Evolutionary conservation across 2,113 vertebrate species (phyloP).

Genomic region (Alosa alosa): DNA sequence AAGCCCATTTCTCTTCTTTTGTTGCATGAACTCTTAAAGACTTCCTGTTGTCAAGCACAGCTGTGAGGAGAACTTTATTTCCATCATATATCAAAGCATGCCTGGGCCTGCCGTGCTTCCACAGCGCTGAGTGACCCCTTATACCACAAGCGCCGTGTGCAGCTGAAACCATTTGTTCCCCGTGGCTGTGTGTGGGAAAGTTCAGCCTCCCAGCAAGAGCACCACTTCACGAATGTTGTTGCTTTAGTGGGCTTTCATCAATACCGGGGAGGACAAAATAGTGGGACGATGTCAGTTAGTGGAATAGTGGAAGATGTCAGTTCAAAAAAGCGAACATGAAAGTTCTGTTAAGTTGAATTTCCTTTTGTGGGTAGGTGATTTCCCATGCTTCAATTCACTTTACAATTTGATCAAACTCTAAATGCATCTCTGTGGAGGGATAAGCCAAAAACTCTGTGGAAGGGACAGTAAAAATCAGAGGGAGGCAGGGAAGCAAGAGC

Average conservation of each 20-base stretch:
- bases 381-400: background rate
- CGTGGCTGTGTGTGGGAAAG: constrained; percentile 68
- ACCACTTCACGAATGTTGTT: constrained; percentile 37
- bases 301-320: background rate
- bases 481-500: background rate
- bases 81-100: constrained; percentile 53
- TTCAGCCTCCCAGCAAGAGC: constrained; percentile 63
- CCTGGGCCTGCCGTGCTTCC: constrained; percentile 47
- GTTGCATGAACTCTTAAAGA: constrained; percentile 56
- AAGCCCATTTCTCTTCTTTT: constrained; percentile 68
- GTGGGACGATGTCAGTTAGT: background rate
- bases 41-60: constrained; percentile 70
- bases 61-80: constrained; percentile 62
- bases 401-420: background rate
- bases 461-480: background rate
- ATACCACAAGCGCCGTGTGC: constrained; percentile 54
- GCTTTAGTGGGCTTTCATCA: constrained; percentile 51
- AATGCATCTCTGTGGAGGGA: background rate
- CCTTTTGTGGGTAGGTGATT: background rate
- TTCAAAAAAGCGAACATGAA: background rate
- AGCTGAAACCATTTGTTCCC: constrained; percentile 56
- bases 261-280: constrained; percentile 51
- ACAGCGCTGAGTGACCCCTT: constrained; percentile 39
- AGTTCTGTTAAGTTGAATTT: background rate
- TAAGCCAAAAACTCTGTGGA: background rate